Conservation (phyloP, 2,888 invertebrate species). For the Rhamphomyia laevipes region DNA sequence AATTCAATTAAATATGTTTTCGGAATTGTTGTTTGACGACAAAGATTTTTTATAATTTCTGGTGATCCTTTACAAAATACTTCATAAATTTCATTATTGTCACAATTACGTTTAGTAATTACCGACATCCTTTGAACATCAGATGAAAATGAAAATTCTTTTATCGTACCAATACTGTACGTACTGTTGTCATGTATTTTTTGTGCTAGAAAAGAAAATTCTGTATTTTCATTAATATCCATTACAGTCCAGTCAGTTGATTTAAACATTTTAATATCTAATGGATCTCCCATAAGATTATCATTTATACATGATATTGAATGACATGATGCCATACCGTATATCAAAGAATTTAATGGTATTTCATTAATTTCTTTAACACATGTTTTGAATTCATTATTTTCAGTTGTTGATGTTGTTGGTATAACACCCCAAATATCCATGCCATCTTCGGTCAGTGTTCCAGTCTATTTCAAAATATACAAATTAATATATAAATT, state of each 20-base stretch:
- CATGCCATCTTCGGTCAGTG: constrained; percentile 83
- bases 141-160: constrained; percentile 76
- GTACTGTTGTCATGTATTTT: constrained; percentile 22
- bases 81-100: constrained; percentile 51
- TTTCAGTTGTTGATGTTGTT: constrained; percentile 31
- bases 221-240: too few relatives aligned
- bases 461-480: constrained; percentile 66
- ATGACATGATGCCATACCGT: constrained; percentile 80
- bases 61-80: constrained; percentile 83
- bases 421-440: constrained; percentile 84
- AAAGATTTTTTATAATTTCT: constrained; percentile 69
- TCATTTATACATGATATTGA: constrained; percentile 76
- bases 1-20: constrained; percentile 60
- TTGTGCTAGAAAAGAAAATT: too few relatives aligned
- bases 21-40: constrained; percentile 54
- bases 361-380: constrained; percentile 31
- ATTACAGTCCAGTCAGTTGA: constrained; percentile 62
- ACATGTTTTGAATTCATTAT: constrained; percentile 27
- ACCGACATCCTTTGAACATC: constrained; percentile 76
- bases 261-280: constrained; percentile 86
- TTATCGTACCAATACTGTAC: constrained; percentile 66
- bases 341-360: constrained; percentile 24
- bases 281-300: constrained; percentile 75
- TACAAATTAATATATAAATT: neutral
- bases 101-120: constrained; percentile 53